A percentile compares a stretch with the other conserved stretches of the same genome.
Evolutionary conservation across 1,140 invertebrate genomes (phyloP).

Genomic region (Mycetomoellerius zeteki): DNA sequence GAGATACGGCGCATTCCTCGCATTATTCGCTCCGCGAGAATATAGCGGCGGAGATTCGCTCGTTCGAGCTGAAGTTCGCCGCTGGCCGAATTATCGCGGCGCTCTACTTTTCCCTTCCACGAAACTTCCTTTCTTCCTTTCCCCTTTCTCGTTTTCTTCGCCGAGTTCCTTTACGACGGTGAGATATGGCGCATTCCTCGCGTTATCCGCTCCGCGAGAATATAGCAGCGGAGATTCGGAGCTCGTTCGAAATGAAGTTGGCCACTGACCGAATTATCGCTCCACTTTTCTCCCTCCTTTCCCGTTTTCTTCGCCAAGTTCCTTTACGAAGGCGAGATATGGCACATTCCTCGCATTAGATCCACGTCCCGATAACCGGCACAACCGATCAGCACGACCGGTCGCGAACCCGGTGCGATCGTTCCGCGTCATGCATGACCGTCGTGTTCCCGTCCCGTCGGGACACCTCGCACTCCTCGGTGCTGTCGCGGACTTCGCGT

Average conservation of each 20-base stretch:
- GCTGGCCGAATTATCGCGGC: slow-evolving; percentile 14
- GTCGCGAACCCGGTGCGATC: slow-evolving; percentile 70
- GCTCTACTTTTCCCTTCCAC: neutral
- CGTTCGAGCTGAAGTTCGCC: neutral
- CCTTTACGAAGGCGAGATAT: slow-evolving; percentile 59
- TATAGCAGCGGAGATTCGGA: slow-evolving; percentile 19
- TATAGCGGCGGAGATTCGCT: slow-evolving; percentile 21
- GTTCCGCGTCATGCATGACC: slow-evolving; percentile 43
- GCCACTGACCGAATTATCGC: slow-evolving; percentile 9
- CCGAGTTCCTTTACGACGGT: neutral
- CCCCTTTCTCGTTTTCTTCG: neutral
- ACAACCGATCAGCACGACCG: slow-evolving; percentile 69
- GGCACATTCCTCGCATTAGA: slow-evolving; percentile 72
- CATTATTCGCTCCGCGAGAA: neutral
- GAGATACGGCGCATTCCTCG: too few species aligned
- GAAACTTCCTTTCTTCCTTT: neutral
- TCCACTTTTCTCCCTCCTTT: neutral
- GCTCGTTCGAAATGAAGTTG: neutral
- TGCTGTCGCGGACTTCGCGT: neutral
- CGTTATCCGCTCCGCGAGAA: neutral
- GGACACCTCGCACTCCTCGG: slow-evolving; percentile 33
- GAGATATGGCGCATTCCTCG: too few species aligned
- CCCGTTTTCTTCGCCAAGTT: neutral
- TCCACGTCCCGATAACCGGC: slow-evolving; percentile 62
- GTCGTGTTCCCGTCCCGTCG: slow-evolving; percentile 39